Base-by-base conservation (phyloP, 2,113 vertebrate genomes). In the Corvus moneduloides region DNA sequence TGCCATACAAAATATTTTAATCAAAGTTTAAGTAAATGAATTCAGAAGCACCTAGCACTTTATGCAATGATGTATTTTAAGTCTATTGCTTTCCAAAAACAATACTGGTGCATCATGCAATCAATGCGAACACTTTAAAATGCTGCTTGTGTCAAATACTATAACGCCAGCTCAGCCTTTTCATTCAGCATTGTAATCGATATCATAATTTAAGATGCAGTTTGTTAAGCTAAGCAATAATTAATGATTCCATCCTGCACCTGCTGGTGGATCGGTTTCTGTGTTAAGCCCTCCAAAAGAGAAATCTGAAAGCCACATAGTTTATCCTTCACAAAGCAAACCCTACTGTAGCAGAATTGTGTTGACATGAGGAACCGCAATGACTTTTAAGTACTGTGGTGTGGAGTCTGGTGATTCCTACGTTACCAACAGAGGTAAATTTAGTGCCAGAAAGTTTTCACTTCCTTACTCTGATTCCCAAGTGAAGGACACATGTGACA, bases 181-280 rank as follows among this genome's bases (percentile, higher is more conserved):
- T 78, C 84, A 82, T 89, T 92, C 92, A 89, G 46, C 48, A 35
- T 26, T 51, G 64, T 68, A 93, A 93, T 91, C 37, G 0, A 93
- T 96, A 95, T 58, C 39, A 94, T 88, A 84, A 93, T 81, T 83
- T 93, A 86, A 91, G 90, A 93, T 68, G 90, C 59, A 83, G 79
- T 86, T 90, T 92, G 88, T 95, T 92, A 95, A 95, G 33, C 58
- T 63, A 88, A 88, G 72, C 86, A 84, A 77, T 94, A 95, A 95
- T 88, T 93, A 95, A 87, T 41, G 14, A 88, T 74, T 71, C 78
- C 55, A 64, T 48, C 59, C 61, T 44, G 56, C 61, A 93, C 84
- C 81, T 93, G 67, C 82, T 58, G 28, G 51, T 48, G 37, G 66
- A 85, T 78, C 61, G 15, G 54, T 74, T 91, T 81, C 79, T 84